Evolutionary conservation across 2,888 invertebrate species (phyloP), one percentile per base, ranked within the genome.

Genomic region (Listrodromus nycthemerus): DNA sequence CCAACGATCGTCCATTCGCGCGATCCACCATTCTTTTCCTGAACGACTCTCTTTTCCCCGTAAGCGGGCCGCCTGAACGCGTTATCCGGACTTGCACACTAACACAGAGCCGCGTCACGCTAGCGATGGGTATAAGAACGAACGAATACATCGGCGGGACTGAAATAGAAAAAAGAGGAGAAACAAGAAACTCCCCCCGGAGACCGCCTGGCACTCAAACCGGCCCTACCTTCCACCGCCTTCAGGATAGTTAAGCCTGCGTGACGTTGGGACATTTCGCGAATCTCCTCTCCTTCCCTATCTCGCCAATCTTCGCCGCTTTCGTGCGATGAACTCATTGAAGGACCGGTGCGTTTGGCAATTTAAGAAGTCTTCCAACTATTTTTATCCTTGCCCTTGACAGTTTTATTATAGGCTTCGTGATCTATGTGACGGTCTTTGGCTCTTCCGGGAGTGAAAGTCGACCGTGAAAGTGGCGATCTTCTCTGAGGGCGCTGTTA

Each of bases 191-290:
- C 19, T 19, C 79, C 65, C 52, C 71, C 69, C 27, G 30, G 41
- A 41, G 73, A 80, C 33, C 30, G 74, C 48, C 55, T 21, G 21
- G 50, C 69, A 63, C 74, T 81, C 21, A 65, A 82, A 69, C n/a
- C 19, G 45, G 50, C 73, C 61, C 58, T 52, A 69, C 45, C 73
- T 55, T 50, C 48, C 10, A 58, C 24, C 50, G 30, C 76, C 45
- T 37, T 67, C 33, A 37, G n/a, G 67, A 27, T 30, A 30, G 50
- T 78, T 52, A 16, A 27, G 33, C 37, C 61, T 78, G 63, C 78
- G 74, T 69, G 82, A 61, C 69, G 21, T 24, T 67, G 19, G 30
- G 41, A 73, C 82, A 61, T 82, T 82, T 77, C 10, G 50, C 73
- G 19, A 73, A 82, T 74, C 71, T 73, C 45, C 71, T 73, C 45